Evolutionary conservation across 1,140 invertebrate species (phyloP), one percentile per base, ranked within the genome.

Genomic region (Papilio xuthus): DNA sequence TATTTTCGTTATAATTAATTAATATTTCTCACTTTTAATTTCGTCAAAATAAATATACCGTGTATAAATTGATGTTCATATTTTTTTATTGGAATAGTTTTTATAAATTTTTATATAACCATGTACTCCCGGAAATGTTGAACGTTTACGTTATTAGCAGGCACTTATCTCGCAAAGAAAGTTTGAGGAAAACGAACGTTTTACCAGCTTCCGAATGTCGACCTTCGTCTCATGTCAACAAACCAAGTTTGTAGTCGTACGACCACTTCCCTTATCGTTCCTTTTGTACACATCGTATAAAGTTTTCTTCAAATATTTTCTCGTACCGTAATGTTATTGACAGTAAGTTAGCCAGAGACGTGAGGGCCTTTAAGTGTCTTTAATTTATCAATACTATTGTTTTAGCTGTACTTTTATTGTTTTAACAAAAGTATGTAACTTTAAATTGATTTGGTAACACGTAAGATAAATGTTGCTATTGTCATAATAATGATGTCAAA

Each of bases 191-290:
- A 56, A 75, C 37, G 71, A 78, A 78, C 77, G 32, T 60, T 78
- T 56, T 42, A 28, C 37, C 37, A 67, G 77, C 79, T 83, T 85
- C 82, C 82, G 84, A 81, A 79, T 79, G 84, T 85, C 84, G 81
- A 83, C 84, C 82, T 81, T 85, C 81, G 82, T 83, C 80, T 75
- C 41, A 32, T 63, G 77, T 71, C 79, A 78, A 74, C 78, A 76
- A 76, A 60, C 74, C 74, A 76, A 76, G 74, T 60, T 76, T 60
- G 28, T 60, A 63, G 74, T 63, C 53, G 47, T 74, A 50, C 41
- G 20, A 73, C 71, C 71, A 73, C 71, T 73, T 67, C 60, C 60
- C 71, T 50, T 73, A 73, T 76, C 74, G 74, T 60, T 76, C 32
- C 74, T 76, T 76, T 60, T 76, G 53, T 76, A 76, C 18, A 76